Evolutionary conservation across 2,888 invertebrate genomes (phyloP), one percentile per base, ranked within the genome.

Genomic region (Galeopsomyia nigrocyanea): DNA sequence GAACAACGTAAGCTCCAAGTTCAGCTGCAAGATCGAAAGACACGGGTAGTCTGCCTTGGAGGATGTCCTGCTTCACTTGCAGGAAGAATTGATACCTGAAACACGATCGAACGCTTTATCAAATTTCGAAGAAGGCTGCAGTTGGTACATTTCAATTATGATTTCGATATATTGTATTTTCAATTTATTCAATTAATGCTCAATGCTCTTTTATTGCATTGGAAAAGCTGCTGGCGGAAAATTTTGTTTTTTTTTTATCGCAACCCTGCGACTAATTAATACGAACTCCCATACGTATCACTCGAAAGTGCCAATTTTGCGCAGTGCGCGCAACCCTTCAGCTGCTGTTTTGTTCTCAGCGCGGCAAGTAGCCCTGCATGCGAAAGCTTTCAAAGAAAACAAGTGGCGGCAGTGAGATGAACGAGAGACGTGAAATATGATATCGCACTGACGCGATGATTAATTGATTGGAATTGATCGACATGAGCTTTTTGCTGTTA

Each of bases 51-150:
- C 98, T 91, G 75, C 97, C 97, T 86, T 98, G 97, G 67, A 97
- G 90, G 80, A 98, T 95, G 87, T 98, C 98, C 89, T 97, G 95
- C 88, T 98, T 97, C 83, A 98, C 92, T 91, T 98, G 98, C 81
- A 98, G 91, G 87, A 97, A 98, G 87, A 98, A 93, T 89, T 98
- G 97, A 89, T 98, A 98, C 90, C 98, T 97, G 89, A 26, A 87
- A 87, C 79, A 79, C 77, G 68, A 62, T 58, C 47, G 31, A 51
- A 61, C n/a, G n/a, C 22, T 16, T 31, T 6, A 9, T 31, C 49
- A 39, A 31, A 31, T 31, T 39, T 39, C n/a, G n/a, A 31, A 31
- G 3, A 7, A 31, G 39, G 7, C 7, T 39, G 39, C 39, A 10
- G 7, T 10, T 13, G 7, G 5, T 39, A 3, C 13, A 7, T 9